Base-by-base conservation (phyloP, 2,113 vertebrate species). In the Lamprotornis superbus region DNA sequence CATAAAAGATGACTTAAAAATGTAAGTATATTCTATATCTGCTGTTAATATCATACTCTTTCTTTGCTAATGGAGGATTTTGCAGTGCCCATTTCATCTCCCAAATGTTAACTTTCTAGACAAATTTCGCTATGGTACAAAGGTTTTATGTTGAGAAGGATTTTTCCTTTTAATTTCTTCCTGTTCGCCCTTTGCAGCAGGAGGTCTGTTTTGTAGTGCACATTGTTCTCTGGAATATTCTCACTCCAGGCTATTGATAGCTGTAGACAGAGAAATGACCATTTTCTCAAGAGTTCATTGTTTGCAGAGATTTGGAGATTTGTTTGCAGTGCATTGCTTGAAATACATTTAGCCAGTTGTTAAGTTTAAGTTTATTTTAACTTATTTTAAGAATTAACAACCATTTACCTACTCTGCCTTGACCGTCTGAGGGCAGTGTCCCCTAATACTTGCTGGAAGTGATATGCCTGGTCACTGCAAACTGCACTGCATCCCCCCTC, bases 91-190 rank as follows among this genome's bases (percentile, higher is more conserved):
- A 77, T 90, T 95, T 92, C 8, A 77, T 91, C 83, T 91, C 82
- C 64, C 25, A 94, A 76, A 68, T 67, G 53, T 90, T 95, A 94
- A 76, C 25, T 79, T 91, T 88, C 42, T 65, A 77, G 89, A 84
- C 21, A 91, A 95, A 93, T 89, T 78, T 83, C 92, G 68, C 46
- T 67, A 68, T 70, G 61, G 61, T 87, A 87, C 50, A 88, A 86
- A 86, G 76, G 6, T 74, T 94, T 95, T 90, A 80, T 70, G 44
- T 82, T 22, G 28, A 95, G 37, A 31, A 74, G 35, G 14, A 70
- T 67, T 90, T 95, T 95, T 93, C 27, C 57, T 83, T 90, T 80
- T 44, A 67, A 67, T 93, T 95, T 93, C 56, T 88, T 79, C 42
- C n/a, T 1, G 2, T 74, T 87, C 17, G 52, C 19, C 10, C 30